Evolutionary conservation across 2,113 vertebrate species (phyloP), one percentile per base, ranked within the genome.

Genomic region (Clupea harengus): DNA sequence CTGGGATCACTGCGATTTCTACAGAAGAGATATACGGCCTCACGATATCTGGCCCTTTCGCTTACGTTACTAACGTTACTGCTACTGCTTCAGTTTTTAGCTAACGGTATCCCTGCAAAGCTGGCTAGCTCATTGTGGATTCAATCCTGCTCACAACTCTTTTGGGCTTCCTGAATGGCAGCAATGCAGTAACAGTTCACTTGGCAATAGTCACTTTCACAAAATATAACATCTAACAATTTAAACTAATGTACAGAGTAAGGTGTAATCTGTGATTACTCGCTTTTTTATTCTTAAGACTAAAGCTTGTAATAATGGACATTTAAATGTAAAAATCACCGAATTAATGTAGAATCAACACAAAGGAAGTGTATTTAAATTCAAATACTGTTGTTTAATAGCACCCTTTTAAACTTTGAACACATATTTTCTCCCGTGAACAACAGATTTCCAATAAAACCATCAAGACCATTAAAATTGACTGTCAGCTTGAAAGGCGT

Each of bases 121-220:
- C 72, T 78, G 28, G 72, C 28, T 78, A 78, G 72, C 72, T 78
- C 72, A 78, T 78, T 78, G 28, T 78, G 72, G 28, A 22, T 60
- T 60, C 54, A 78, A 39, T 78, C 72, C 72, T 15, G 72, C 72
- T 67, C 28, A 78, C 3, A 32, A 72, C n/a, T 72, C 64, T 25
- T 22, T 72, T n/a, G 25, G 13, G 72, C 72, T 78, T 78, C 28
- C 11, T 39, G 72, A 39, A 78, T 17, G 32, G 11, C 28, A 32
- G 4, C 28, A 32, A 78, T 78, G 28, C 32, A 11, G 10, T 17
- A 39, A 17, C 3, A 5, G 72, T 11, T 78, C 10, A 78, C 25
- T 28, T 72, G 8, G 25, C 64, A 72, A 72, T 3, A 72, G 39
- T 39, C 39, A 39, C 39, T 39, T 72, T 15, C 64, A 72, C 52